A percentile compares a stretch with the other conserved stretches of the same genome.
phyloP scores from a whole-genome alignment of 1,140 invertebrate species.

The Macrosteles quadrilineatus region DNA sequence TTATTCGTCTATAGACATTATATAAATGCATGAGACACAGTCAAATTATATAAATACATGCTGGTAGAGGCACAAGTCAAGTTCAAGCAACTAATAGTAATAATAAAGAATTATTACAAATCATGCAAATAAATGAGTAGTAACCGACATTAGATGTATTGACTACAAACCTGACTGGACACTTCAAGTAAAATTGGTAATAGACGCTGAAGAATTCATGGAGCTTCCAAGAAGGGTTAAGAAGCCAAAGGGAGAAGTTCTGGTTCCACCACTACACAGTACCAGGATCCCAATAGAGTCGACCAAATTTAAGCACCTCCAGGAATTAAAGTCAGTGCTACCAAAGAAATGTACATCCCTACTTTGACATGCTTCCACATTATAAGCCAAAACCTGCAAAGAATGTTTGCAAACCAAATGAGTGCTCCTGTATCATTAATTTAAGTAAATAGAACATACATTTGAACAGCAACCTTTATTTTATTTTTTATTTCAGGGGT shows the following conservation, averaged over 20 bases:
- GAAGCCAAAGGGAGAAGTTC: constrained; percentile 4
- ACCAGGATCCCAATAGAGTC: constrained; percentile 6
- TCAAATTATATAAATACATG: no score
- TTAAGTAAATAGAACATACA: no score
- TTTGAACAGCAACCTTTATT: no score
- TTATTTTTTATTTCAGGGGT: no score
- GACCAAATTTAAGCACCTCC: constrained; percentile 29
- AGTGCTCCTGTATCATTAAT: background rate
- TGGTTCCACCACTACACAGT: background rate
- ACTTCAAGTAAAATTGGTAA: constrained; percentile 31
- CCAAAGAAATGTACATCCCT: constrained; percentile 18
- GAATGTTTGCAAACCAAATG: background rate
- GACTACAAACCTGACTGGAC: constrained; percentile 33
- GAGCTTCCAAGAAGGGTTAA: background rate
- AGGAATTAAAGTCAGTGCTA: constrained; percentile 27
- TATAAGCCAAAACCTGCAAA: background rate
- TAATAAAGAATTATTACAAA: no score
- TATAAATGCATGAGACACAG: no score
- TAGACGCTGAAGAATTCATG: constrained; percentile 30
- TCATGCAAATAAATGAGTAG: no score
- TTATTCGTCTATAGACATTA: no score
- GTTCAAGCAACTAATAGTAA: no score
- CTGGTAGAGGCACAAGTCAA: no score
- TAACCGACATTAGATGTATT: constrained; percentile 36
- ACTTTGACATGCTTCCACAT: constrained; percentile 28